Base-by-base conservation (phyloP, 2,113 vertebrate genomes). In the Micromys minutus region DNA sequence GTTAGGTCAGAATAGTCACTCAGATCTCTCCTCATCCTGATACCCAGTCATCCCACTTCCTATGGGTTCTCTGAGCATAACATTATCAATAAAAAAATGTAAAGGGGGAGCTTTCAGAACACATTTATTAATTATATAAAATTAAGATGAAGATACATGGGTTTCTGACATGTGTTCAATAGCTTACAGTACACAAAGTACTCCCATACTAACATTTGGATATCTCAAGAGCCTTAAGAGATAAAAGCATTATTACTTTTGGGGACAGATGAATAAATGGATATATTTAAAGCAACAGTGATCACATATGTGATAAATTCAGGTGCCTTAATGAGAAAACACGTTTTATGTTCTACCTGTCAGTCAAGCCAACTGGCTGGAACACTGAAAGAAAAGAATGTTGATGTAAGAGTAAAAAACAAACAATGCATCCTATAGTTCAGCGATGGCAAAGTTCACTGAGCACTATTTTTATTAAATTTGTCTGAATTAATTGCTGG, bases 401-500 rank as follows among this genome's bases (percentile, higher is more conserved):
- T 16, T 90, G 55, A n/a, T 15, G n/a, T 4, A 65, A 42, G 84
- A 12, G 19, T 42, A 13, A 6, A 93, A 84, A 19, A 90, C n/a
- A n/a, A n/a, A n/a, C n/a, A 47, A 83, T 29, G 45, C 2, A 81
- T 45, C 1, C 10, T 61, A 31, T 61, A 88, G 24, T 80, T 7
- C 9, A 85, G 50, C 39, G 93, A 61, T 42, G 16, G 80, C 55
- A 67, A 77, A 42, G 42, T 3, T 24, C 34, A 72, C 47, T 52
- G 76, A 42, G 61, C 21, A 91, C 29, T 80, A 55, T 86, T 93
- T 95, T 80, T 45, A 29, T 75, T 89, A 47, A 79, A 71, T 45
- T 89, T 89, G 7, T 63, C 4, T 34, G 16, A 85, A 16, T 85
- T 36, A 52, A 69, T 77, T 55, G 47, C 63, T 90, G 0, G 52